Evolutionary conservation across 2,888 invertebrate species (phyloP).

Genomic region (Athrips mouffetella): DNA sequence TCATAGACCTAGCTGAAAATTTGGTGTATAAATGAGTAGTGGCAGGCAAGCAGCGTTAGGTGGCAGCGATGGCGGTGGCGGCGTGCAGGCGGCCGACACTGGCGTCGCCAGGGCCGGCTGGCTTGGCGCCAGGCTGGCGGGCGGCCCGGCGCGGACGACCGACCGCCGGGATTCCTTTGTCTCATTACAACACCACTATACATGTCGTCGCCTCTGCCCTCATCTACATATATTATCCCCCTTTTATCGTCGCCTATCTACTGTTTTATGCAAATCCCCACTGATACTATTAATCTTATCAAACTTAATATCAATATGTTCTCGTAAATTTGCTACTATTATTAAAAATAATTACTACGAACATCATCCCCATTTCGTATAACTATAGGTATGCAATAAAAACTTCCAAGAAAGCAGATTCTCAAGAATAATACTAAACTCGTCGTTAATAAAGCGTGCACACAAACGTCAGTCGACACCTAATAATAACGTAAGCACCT

Average conservation of each 20-base stretch:
- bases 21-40: neutral
- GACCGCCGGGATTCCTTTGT: conserved; percentile 76
- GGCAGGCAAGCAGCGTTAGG: neutral
- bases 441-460: conserved; percentile 30
- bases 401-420: conserved; percentile 16
- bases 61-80: conserved; percentile 35
- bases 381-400: too few species aligned
- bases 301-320: too few species aligned
- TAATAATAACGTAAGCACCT: conserved; percentile 28
- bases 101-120: conserved; percentile 75
- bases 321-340: too few species aligned
- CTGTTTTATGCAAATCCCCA: neutral
- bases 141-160: conserved; percentile 60
- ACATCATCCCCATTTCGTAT: too few species aligned
- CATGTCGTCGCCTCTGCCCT: conserved; percentile 21
- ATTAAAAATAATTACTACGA: too few species aligned
- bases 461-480: conserved; percentile 30
- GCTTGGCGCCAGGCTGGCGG: conserved; percentile 77
- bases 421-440: conserved; percentile 13
- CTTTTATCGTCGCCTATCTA: conserved; percentile 20
- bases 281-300: neutral
- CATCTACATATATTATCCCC: neutral
- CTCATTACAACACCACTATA: conserved; percentile 59
- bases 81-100: conserved; percentile 58
- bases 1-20: too few species aligned